phyloP scores from a whole-genome alignment of 1,140 invertebrate species.

The Brachionus calyciflorus region DNA sequence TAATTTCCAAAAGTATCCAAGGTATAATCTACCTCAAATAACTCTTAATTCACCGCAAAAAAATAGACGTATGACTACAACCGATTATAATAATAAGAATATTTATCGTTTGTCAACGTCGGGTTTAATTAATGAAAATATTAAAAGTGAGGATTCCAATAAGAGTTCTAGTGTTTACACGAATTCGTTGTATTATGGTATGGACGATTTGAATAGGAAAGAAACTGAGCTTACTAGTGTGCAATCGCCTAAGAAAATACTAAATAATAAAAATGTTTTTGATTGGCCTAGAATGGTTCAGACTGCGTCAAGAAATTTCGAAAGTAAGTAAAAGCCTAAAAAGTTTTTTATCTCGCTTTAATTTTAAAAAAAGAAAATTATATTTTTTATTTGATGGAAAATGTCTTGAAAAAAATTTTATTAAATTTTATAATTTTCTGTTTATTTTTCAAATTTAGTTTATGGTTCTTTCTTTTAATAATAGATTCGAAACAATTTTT shows the following conservation, averaged over 20 bases:
- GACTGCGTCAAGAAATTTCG: conserved; percentile 71
- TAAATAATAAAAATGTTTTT: conserved; percentile 61
- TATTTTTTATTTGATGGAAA: no score
- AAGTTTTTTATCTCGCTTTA: no score
- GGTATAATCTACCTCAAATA: not conserved
- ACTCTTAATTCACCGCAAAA: conserved; percentile 22
- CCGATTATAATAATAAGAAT: not conserved
- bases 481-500: no score
- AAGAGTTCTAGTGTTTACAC: conserved; percentile 51
- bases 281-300: conserved; percentile 76
- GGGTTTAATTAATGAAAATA: conserved; percentile 50
- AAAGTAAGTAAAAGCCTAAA: conserved; percentile 54
- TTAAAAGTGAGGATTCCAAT: conserved; percentile 55
- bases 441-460: no score
- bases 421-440: no score
- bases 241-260: conserved; percentile 47
- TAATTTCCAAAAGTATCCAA: conserved; percentile 36
- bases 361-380: no score
- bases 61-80: not conserved
- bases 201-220: not conserved
- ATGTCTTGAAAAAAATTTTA: no score
- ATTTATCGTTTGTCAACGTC: conserved; percentile 51
- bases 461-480: no score
- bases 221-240: conserved; percentile 45
- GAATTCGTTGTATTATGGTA: conserved; percentile 48